Evolutionary conservation across 2,113 vertebrate genomes (phyloP).

Genomic region (Cricetomys ansorgei): DNA sequence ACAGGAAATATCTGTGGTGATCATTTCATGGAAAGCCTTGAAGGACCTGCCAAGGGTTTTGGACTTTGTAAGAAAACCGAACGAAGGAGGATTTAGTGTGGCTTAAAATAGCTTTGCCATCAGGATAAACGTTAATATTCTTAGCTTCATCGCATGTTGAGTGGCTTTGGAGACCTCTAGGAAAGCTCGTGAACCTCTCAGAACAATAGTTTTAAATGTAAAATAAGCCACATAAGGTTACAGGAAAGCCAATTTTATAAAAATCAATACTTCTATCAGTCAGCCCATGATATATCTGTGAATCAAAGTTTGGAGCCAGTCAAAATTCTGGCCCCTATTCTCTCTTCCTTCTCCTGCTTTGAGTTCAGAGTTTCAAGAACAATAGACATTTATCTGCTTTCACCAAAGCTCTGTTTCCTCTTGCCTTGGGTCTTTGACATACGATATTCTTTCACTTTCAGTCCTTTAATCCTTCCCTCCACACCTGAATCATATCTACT

Average conservation of each 20-base stretch:
- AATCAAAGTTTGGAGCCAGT: background rate
- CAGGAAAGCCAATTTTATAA: background rate
- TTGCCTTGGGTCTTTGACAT: background rate
- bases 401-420: background rate
- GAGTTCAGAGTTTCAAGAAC: background rate
- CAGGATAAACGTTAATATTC: conserved; percentile 48
- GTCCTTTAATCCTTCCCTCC: background rate
- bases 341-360: background rate
- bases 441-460: background rate
- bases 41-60: background rate
- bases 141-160: background rate
- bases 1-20: background rate
- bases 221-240: background rate
- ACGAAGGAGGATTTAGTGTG: conserved; percentile 24
- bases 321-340: background rate
- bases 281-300: background rate
- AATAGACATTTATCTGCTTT: background rate
- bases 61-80: background rate
- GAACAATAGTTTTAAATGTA: conserved; percentile 34
- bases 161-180: background rate
- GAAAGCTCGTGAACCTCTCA: background rate
- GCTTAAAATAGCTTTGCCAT: conserved; percentile 23
- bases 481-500: background rate
- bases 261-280: background rate
- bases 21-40: background rate